Base-by-base conservation (phyloP, 2,888 invertebrate genomes). In the Gandaritis pyraliata region DNA sequence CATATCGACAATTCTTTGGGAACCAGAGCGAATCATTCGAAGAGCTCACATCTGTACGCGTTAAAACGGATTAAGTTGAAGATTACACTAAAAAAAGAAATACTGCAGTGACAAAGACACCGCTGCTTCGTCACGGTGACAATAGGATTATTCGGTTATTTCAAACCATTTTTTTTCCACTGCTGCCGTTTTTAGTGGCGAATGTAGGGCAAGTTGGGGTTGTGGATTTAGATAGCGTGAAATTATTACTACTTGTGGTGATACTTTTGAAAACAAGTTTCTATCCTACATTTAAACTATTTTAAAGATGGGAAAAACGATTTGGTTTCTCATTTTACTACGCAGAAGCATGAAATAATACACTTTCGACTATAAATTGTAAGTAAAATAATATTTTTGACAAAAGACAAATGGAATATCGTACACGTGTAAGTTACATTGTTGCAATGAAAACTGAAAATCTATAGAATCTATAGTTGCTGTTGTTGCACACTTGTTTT, bases 61-160 rank as follows among this genome's bases (percentile, higher is more conserved):
- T 86, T 91, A 89, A 90, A 92, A 90, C 86, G 90, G 92, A 90
- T 92, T 92, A 92, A 81, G 81, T 69, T 74, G 77, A 82, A 88
- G 90, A 91, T 92, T 91, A 91, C 87, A 86, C 81, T 23, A 82
- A 74, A 62, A 61, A 61, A 52, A 58, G 71, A 79, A 82, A 77
- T 68, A 74, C 68, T 72, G 70, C 71, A 65, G 67, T 74, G 77
- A 87, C 88, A 91, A 90, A 90, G 90, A 89, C 86, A 87, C 91
- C 90, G 91, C 85, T 73, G 78, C 72, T 76, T 70, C 82, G 86
- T 82, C 85, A 87, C 83, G 86, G 90, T 90, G 90, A 90, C 90
- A 88, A 90, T 77, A 77, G 83, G 87, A 86, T 90, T 83, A 89
- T 86, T 84, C 83, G 86, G 82, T 82, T 83, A 82, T 83, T 83